phyloP scores from a whole-genome alignment of 1,140 invertebrate species.

The Bombyx mori region DNA sequence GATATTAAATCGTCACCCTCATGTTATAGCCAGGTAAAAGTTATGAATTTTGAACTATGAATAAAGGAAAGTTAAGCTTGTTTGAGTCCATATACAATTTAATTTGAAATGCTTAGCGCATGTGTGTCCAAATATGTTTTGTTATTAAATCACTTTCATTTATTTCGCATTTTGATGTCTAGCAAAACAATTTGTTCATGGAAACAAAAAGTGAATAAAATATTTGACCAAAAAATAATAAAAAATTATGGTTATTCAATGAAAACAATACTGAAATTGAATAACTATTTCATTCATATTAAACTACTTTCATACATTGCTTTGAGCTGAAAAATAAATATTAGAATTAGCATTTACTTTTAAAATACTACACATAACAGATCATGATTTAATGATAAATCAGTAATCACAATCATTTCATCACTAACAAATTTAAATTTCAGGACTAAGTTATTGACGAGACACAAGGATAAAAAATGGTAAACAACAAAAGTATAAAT shows the following conservation, averaged over 20 bases:
- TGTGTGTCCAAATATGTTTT: background rate
- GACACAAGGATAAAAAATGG: constrained; percentile 87
- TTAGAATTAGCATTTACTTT: background rate
- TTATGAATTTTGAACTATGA: background rate
- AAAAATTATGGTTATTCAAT: too few relatives aligned
- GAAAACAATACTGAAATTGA: too few relatives aligned
- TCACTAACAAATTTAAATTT: constrained; percentile 70
- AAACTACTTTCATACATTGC: too few relatives aligned
- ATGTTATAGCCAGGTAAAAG: constrained; percentile 77
- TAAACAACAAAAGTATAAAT: constrained; percentile 63
- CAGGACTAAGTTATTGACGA: constrained; percentile 89
- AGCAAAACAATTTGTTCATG: too few relatives aligned
- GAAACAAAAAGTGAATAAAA: too few relatives aligned
- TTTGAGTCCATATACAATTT: background rate
- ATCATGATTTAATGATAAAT: constrained; percentile 13
- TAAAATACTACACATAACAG: constrained; percentile 7
- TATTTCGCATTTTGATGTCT: background rate
- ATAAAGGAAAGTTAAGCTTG: background rate
- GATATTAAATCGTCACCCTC: constrained; percentile 66
- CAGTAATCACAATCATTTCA: constrained; percentile 45
- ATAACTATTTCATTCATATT: too few relatives aligned
- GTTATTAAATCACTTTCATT: background rate
- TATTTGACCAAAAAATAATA: too few relatives aligned
- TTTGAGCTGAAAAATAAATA: too few relatives aligned
- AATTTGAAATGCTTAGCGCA: constrained; percentile 5